Base-by-base conservation (phyloP, 2,888 invertebrate species). In the Lasioglossum villosulum region DNA sequence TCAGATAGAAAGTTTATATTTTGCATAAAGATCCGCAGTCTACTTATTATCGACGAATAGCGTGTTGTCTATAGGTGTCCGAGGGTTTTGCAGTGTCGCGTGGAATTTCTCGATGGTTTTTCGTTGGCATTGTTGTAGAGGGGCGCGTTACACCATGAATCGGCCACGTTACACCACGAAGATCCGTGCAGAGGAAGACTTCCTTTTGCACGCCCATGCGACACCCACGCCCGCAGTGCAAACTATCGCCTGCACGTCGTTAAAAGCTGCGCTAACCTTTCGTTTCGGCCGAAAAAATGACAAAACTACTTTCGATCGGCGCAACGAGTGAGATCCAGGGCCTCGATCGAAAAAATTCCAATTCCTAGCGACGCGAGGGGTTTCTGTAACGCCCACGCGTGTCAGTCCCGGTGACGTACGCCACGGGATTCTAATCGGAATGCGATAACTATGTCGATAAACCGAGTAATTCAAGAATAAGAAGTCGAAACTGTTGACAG, bases 161-260 rank as follows among this genome's bases (percentile, higher is more conserved):
- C 45, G 63, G n/a, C 34, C 10, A 19, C 63, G 63, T 30, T 27
- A 39, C 30, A 63, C 23, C 37, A 79, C 77, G 80, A 80, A 86
- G 56, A 84, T 75, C 80, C 77, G 59, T 76, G 80, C 39, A 37
- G 71, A 87, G 84, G 89, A 88, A 88, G 87, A 85, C 68, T 89
- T 86, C 89, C 84, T 85, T 77, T 80, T 75, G 70, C 72, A 84
- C 84, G 83, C 83, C 86, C 82, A 86, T 83, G 45, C 71, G 74
- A 80, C 82, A 37, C 89, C 89, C 86, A 88, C 87, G 86, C 68
- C 16, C 12, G 34, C 34, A n/a, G 56, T 42, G 48, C 48, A 71
- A 27, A 75, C 37, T 86, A 85, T 83, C 86, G 87, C 63, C 48
- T 82, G 63, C 80, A 66, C 71, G 82, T 85, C 81, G 81, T 85